phyloP scores from a whole-genome alignment of 2,888 invertebrate species.

The Chydorus sphaericus region DNA sequence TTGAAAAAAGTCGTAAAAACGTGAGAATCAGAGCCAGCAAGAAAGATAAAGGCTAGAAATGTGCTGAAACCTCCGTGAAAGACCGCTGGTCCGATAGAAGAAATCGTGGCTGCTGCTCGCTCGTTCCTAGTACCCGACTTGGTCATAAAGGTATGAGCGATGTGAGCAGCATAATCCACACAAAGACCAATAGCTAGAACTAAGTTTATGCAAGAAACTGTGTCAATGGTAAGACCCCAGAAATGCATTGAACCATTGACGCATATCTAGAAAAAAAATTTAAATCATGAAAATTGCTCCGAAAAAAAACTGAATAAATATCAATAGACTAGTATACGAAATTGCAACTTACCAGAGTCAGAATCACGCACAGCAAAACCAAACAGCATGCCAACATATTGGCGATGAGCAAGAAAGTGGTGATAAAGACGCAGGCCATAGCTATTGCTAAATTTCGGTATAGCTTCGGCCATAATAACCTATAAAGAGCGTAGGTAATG shows the following conservation, averaged over 20 bases:
- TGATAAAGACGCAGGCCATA: slow-evolving; percentile 60
- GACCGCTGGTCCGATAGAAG: slow-evolving; percentile 59
- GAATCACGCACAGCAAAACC: slow-evolving; percentile 44
- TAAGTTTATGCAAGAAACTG: slow-evolving; percentile 63
- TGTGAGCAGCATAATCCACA: slow-evolving; percentile 69
- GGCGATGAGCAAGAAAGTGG: slow-evolving; percentile 56
- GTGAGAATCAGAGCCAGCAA: slow-evolving; percentile 55
- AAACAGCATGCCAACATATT: slow-evolving; percentile 60
- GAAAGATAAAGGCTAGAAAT: slow-evolving; percentile 50
- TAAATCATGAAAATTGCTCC: slow-evolving; percentile 1
- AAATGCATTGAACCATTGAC: slow-evolving; percentile 63
- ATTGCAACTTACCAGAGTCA: slow-evolving; percentile 42
- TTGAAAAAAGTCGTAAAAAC: slow-evolving; percentile 59
- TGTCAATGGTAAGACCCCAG: slow-evolving; percentile 68
- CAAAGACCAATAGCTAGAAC: slow-evolving; percentile 67
- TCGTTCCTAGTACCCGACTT: slow-evolving; percentile 32
- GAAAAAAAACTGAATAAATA: neutral
- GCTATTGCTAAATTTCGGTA: slow-evolving; percentile 59
- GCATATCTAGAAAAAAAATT: slow-evolving; percentile 34
- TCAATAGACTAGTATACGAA: neutral
- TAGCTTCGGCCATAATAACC: too few species aligned
- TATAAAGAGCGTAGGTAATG: neutral
- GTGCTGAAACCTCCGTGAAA: slow-evolving; percentile 63
- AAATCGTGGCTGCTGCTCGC: slow-evolving; percentile 47
- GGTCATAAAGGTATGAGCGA: slow-evolving; percentile 59